Evolutionary conservation across 1,140 invertebrate species (phyloP).

Genomic region (Euura saliciscinereae): DNA sequence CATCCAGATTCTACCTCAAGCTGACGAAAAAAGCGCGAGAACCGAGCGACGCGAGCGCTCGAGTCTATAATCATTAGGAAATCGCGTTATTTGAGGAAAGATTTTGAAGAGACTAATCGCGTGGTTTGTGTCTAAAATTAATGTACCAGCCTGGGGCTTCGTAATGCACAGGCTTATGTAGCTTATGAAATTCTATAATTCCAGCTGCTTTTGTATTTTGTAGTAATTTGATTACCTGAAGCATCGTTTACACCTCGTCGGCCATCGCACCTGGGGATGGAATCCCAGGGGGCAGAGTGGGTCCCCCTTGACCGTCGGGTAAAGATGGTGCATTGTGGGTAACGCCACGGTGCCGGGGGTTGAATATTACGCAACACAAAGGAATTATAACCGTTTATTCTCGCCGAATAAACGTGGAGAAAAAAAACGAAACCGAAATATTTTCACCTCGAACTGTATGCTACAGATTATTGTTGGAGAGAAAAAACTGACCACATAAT

Average conservation of each 20-base stretch:
- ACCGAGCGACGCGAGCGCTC: too few relatives aligned
- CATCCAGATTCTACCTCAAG: neutral
- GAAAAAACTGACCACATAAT: too few relatives aligned
- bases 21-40: too few relatives aligned
- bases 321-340: slow-evolving; percentile 76
- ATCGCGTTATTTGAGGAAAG: too few relatives aligned
- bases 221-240: slow-evolving; percentile 68
- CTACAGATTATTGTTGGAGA: too few relatives aligned
- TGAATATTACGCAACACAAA: slow-evolving; percentile 1
- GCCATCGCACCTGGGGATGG: slow-evolving; percentile 91
- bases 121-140: too few relatives aligned
- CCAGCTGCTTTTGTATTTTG: slow-evolving; percentile 4
- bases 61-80: too few relatives aligned
- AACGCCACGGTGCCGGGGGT: neutral
- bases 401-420: too few relatives aligned
- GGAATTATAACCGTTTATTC: too few relatives aligned
- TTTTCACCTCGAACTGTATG: too few relatives aligned
- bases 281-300: slow-evolving; percentile 91
- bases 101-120: too few relatives aligned
- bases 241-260: slow-evolving; percentile 89
- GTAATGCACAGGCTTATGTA: neutral
- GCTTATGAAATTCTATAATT: neutral
- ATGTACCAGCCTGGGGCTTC: neutral
- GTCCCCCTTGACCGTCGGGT: slow-evolving; percentile 82
- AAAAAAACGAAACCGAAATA: too few relatives aligned